Percentiles rank a stretch among this genome's conserved stretches.
These are phyloP conservation scores for Pogoniulus pusillus DNA, from an alignment of 2,797 vertebrate species.

Conservation along the genomic window DNA sequence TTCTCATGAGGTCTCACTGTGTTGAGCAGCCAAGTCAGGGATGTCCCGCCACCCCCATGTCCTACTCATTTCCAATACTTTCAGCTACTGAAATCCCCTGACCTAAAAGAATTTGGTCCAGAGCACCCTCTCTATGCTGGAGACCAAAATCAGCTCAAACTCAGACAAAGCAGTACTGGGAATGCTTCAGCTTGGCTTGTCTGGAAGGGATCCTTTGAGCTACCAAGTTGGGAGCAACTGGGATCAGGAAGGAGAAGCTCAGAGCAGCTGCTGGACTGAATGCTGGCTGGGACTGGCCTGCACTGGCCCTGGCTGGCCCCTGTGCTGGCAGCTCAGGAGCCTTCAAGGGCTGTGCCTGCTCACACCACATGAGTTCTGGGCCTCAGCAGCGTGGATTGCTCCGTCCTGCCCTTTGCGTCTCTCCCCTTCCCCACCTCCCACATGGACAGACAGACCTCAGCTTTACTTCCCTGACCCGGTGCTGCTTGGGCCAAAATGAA, in stretches of 20 bases:
- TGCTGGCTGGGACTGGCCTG: not conserved
- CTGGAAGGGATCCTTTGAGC: not conserved
- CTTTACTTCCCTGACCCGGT: not conserved
- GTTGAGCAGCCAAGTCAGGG: no score
- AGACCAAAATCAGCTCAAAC: accelerated
- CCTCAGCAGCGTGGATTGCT: not conserved
- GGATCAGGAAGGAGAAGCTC: not conserved
- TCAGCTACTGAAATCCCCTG: not conserved
- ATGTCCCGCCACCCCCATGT: not conserved
- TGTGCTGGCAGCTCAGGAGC: not conserved
- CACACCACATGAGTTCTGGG: accelerated
- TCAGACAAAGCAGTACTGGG: not conserved
- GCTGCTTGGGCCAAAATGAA: slow-evolving; percentile 53
- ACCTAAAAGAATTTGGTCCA: not conserved
- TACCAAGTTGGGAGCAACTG: not conserved
- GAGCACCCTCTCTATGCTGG: not conserved
- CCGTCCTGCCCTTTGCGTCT: not conserved
- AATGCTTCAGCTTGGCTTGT: not conserved
- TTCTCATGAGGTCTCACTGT: accelerated
- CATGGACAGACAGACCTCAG: accelerated
- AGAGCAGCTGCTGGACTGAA: not conserved
- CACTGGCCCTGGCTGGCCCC: accelerated
- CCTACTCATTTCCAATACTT: not conserved
- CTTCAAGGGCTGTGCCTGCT: not conserved
- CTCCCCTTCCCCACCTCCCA: not conserved